These are phyloP conservation scores for Xenus cinereus DNA, from an alignment of 2,113 vertebrate genomes.

Conservation along the genomic window DNA sequence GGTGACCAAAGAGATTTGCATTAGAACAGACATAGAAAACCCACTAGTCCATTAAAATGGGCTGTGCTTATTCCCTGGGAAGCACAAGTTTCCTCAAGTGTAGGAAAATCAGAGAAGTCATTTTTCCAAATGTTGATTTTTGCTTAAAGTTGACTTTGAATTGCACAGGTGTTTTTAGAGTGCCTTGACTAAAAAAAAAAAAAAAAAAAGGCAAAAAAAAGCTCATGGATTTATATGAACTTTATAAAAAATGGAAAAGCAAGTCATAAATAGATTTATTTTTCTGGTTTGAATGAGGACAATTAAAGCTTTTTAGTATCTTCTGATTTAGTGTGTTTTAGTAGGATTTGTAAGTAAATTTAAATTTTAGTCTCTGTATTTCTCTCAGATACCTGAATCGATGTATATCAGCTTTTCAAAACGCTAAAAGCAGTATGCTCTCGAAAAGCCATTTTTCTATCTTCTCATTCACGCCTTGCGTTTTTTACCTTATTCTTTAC, in stretches of 20 bases:
- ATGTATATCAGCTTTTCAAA: not conserved
- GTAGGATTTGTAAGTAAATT: conserved; percentile 61
- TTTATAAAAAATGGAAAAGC: conserved; percentile 63
- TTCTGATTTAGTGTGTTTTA: conserved; percentile 61
- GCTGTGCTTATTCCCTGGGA: conserved; percentile 29
- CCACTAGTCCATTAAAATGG: conserved; percentile 28
- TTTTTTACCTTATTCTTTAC: not conserved
- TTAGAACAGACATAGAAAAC: conserved; percentile 52
- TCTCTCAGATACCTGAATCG: conserved; percentile 22
- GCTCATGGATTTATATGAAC: conserved; percentile 49
- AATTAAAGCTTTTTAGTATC: conserved; percentile 62
- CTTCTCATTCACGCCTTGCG: not conserved
- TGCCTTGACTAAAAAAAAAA: conserved; percentile 37
- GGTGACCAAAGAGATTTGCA: conserved; percentile 51
- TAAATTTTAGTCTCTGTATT: conserved; percentile 58
- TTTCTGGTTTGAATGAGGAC: conserved; percentile 64
- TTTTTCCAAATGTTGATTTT: conserved; percentile 63
- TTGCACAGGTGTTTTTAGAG: conserved; percentile 79
- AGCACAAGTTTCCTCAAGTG: conserved; percentile 50
- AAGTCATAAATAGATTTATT: conserved; percentile 63
- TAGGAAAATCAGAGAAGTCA: conserved; percentile 39
- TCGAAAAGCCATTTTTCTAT: conserved; percentile 15
- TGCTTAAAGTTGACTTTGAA: conserved; percentile 73
- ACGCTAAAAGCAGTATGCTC: conserved; percentile 15
- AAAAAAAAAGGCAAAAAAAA: not conserved